phyloP scores from a whole-genome alignment of 2,888 invertebrate genomes.

The Nomada ruficornis region DNA sequence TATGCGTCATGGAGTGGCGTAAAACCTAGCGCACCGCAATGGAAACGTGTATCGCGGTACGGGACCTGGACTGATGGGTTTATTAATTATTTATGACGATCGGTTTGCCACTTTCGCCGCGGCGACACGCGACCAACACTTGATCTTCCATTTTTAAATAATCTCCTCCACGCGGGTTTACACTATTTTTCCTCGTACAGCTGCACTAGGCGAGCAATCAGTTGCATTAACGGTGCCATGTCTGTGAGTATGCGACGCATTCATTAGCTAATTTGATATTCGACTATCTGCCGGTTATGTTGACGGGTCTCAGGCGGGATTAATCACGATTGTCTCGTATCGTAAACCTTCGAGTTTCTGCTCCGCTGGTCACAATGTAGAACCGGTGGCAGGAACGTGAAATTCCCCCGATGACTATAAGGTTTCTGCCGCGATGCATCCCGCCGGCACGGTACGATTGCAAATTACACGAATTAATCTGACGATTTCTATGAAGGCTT shows the following conservation, averaged over 20 bases:
- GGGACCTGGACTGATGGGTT: slow-evolving; percentile 55
- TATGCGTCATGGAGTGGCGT: slow-evolving; percentile 43
- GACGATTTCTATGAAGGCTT: slow-evolving; percentile 56
- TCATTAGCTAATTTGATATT: not conserved
- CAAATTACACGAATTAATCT: slow-evolving; percentile 70
- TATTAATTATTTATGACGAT: slow-evolving; percentile 73
- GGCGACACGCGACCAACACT: slow-evolving; percentile 48
- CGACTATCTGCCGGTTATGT: not conserved
- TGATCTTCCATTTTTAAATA: slow-evolving; percentile 25
- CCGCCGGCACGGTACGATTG: slow-evolving; percentile 55
- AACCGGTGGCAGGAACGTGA: slow-evolving; percentile 28
- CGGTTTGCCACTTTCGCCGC: slow-evolving; percentile 39
- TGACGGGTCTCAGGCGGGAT: not conserved
- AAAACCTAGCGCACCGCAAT: slow-evolving; percentile 57
- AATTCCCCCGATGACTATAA: slow-evolving; percentile 43
- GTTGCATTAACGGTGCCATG: not conserved
- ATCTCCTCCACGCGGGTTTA: not conserved
- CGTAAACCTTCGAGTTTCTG: slow-evolving; percentile 23
- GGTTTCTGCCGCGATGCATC: slow-evolving; percentile 41
- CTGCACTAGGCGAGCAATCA: not conserved
- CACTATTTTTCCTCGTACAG: not conserved
- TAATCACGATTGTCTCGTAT: slow-evolving; percentile 5
- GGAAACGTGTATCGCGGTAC: slow-evolving; percentile 41
- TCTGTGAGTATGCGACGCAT: not conserved
- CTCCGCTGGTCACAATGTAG: not conserved